These are phyloP conservation scores for Piprites chloris DNA, from an alignment of 2,113 vertebrate species.

Conservation along the genomic window DNA sequence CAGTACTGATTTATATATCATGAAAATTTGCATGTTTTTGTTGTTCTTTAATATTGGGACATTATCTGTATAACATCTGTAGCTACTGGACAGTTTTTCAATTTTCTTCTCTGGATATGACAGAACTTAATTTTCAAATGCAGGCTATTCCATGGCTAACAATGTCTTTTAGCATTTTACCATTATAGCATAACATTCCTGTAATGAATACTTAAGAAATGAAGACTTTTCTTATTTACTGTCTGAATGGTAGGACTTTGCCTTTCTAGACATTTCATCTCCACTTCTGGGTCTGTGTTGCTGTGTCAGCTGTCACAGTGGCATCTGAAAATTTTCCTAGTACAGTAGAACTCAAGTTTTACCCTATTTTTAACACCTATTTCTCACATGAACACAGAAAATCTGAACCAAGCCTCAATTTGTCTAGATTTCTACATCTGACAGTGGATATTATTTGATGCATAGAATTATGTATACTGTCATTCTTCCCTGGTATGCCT, in stretches of 20 bases:
- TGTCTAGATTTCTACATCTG: not conserved
- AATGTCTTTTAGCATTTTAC: not conserved
- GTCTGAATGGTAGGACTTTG: not conserved
- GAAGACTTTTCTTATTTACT: not conserved
- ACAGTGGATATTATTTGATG: not conserved
- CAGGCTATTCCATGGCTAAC: not conserved
- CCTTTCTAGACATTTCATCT: not conserved
- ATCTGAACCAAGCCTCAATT: not conserved
- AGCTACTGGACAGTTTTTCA: not conserved
- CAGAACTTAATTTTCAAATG: not conserved
- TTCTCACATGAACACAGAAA: not conserved
- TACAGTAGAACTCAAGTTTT: not conserved
- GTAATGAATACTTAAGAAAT: not conserved
- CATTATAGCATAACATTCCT: not conserved
- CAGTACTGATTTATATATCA: not conserved
- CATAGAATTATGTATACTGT: not conserved
- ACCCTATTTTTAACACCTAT: not conserved
- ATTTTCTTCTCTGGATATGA: not conserved
- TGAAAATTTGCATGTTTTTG: not conserved
- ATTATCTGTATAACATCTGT: not conserved
- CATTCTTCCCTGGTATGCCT: not conserved
- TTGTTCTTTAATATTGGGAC: not conserved
- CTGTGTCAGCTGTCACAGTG: not conserved
- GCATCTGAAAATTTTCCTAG: not conserved
- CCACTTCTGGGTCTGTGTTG: not conserved